phyloP scores from a whole-genome alignment of 2,113 vertebrate species.

The Pongo abelii region DNA sequence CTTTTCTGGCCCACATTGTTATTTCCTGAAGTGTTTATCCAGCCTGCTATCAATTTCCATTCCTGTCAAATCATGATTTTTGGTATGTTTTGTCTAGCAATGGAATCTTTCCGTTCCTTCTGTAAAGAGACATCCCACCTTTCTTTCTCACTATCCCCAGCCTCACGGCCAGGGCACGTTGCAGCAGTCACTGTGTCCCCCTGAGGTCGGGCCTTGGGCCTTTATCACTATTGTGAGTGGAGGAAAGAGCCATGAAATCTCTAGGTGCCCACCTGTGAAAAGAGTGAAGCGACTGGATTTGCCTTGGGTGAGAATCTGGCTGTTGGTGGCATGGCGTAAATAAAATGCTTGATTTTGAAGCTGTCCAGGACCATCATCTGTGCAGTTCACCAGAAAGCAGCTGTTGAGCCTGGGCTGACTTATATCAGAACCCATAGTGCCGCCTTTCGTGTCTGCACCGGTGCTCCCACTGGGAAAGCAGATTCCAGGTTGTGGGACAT shows the following conservation, averaged over 20 bases:
- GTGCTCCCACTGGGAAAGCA: neutral
- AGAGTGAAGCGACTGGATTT: neutral
- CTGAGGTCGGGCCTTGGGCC: neutral
- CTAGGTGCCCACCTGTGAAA: neutral
- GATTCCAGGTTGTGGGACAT: neutral
- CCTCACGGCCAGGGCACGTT: neutral
- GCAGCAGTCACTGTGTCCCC: neutral
- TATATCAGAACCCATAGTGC: rapidly evolving
- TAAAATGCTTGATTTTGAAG: neutral
- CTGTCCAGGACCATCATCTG: neutral
- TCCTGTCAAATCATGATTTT: neutral
- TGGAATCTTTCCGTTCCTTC: neutral
- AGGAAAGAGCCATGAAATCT: neutral
- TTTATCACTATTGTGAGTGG: neutral
- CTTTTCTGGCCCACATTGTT: neutral
- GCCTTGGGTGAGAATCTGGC: neutral
- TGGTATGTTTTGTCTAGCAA: neutral
- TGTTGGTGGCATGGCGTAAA: neutral
- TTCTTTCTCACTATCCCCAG: too few species aligned
- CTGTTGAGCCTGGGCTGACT: neutral
- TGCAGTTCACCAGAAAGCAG: neutral
- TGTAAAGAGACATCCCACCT: rapidly evolving
- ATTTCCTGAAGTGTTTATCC: neutral
- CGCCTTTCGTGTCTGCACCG: neutral
- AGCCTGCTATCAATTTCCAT: neutral